Evolutionary conservation across 2,888 invertebrate genomes (phyloP), one percentile per base, ranked within the genome.

Genomic region (Lampropteryx suffumata): DNA sequence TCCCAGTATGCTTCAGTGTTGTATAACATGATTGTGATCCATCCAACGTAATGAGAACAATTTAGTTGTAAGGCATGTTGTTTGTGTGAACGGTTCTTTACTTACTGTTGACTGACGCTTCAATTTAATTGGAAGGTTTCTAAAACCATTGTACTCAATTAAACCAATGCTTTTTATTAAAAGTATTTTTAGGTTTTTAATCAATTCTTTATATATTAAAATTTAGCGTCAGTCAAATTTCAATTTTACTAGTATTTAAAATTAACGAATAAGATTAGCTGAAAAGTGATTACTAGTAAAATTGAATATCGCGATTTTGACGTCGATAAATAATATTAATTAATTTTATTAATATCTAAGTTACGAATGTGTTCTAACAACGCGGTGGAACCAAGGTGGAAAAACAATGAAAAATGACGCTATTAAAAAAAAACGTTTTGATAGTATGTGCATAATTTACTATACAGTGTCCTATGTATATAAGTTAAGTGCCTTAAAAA

Each of bases 1-100:
- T 88, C 87, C 89, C 82, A 81, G 86, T 87, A 79, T 87, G 87
- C 85, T 87, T 87, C 78, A 80, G 79, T 87, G 81, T 82, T 69
- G 76, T 84, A 39, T 47, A 87, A 88, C 84, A 84, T 84, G 85
- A 85, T 87, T 88, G 89, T 88, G 88, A 85, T 87, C 88, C 84
- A 88, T 89, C 84, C 84, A 84, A 78, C 73, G 74, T 82, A 82
- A 78, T 79, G 77, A 76, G 69, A 81, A 69, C 70, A 68, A 44
- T 53, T 74, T 84, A 83, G 71, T 65, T 66, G 64, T 87, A 85
- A 84, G 83, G 89, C 89, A 90, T 88, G 72, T 78, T 44, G 83
- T 84, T 86, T 88, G 87, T 83, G 77, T 81, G 75, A 75, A 60
- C 68, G 69, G 72, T 67, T 76, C 72, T 74, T 73, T 50, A 49